These are phyloP conservation scores for Montipora sp. DNA, from an alignment of 64 coral and sea anemone genomes.

Conservation along the genomic window DNA sequence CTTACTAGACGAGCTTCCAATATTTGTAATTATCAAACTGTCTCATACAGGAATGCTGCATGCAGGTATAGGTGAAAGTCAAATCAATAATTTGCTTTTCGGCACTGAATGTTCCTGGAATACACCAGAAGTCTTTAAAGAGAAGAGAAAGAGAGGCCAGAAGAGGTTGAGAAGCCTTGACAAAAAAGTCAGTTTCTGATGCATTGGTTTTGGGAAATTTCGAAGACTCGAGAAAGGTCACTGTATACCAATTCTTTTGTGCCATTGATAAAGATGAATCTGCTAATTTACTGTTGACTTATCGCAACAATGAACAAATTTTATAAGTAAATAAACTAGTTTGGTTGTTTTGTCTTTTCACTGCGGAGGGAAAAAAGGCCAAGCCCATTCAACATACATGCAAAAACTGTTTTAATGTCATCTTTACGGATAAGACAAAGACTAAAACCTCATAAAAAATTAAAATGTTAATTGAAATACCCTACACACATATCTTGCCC, in stretches of 20 bases:
- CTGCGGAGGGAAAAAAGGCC: slow-evolving; percentile 23
- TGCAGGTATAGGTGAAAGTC: slow-evolving; percentile 30
- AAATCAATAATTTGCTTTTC: slow-evolving; percentile 24
- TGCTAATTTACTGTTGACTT: slow-evolving; percentile 27
- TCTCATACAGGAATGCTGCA: slow-evolving; percentile 42
- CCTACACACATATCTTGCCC: no score
- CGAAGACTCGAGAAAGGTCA: slow-evolving; percentile 30
- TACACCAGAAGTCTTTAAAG: slow-evolving; percentile 49
- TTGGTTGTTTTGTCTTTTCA: slow-evolving; percentile 22
- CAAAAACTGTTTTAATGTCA: no score
- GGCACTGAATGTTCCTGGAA: slow-evolving; percentile 36
- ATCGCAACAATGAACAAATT: slow-evolving; percentile 12
- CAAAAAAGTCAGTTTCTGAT: slow-evolving; percentile 6
- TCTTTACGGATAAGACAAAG: no score
- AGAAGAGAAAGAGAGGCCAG: slow-evolving; percentile 44
- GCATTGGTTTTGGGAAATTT: slow-evolving; percentile 17
- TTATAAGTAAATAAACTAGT: slow-evolving; percentile 47
- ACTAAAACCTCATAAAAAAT: no score
- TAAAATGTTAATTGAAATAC: no score
- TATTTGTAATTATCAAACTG: background rate
- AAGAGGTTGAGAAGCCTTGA: background rate
- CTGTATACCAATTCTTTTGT: slow-evolving; percentile 31
- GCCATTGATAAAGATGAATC: slow-evolving; percentile 30
- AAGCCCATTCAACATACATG: slow-evolving; percentile 26
- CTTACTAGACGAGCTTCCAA: background rate